Base-by-base conservation (phyloP, 2,113 vertebrate genomes). In the Clarias batrachus region DNA sequence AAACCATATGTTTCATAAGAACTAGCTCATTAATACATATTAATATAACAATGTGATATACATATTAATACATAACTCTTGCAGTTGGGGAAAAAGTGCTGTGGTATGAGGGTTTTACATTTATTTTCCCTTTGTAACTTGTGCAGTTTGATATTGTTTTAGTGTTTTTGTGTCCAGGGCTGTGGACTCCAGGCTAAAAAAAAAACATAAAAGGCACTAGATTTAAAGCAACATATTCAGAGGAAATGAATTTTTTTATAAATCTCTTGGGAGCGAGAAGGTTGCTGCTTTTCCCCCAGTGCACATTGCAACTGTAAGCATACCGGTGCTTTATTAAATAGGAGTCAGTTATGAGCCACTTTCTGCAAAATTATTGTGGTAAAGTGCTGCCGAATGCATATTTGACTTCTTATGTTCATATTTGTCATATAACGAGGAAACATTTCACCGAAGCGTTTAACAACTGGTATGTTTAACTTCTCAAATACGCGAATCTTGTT, bases 401-500 rank as follows among this genome's bases (percentile, higher is more conserved):
- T 71, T 59, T 37, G 23, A 14, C 27, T 71, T 71, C 71, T 60
- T 71, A 71, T 86, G 19, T 25, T 41, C 7, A 25, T 21, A 12
- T 27, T 68, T 8, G 56, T 71, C 63, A 70, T 71, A 60, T 57
- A 86, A 81, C 13, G 7, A 37, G 37, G 41, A 87, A 82, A 54
- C 27, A 66, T 74, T 87, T 82, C 25, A 82, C 82, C 59, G 56
- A 11, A 82, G 71, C 17, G 62, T 37, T 8, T 21, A 54, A 82
- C 63, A 17, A 27, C 59, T 19, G 2, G 23, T 37, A 33, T 62
- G 25, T 73, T 60, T 73, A 48, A 59, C 56, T 56, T 59, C 57
- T 63, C 48, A 56, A 48, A 27, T 9, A 60, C 81, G 56, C 56
- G n/a, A 85, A 68, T 81, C 77, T 88, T 83, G 83, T 65, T 66